phyloP scores from a whole-genome alignment of 1,140 invertebrate species.

The Ostrea denselamellosa region DNA sequence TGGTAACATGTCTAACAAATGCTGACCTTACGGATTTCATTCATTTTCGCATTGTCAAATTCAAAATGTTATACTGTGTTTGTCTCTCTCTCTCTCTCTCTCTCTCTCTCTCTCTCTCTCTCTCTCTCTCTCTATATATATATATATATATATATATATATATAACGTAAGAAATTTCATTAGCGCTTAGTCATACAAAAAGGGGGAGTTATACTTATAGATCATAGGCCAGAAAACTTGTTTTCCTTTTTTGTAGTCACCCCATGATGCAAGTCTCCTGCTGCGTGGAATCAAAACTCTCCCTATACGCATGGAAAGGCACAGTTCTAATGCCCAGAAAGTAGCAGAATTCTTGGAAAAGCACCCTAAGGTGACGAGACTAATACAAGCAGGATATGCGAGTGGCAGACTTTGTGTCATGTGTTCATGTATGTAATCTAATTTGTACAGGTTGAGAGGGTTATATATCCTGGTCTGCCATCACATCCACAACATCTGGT shows the following conservation, averaged over 20 bases:
- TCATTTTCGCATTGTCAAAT: too few species aligned
- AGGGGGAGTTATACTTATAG: too few species aligned
- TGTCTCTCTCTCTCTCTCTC: too few species aligned
- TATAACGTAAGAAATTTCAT: too few species aligned
- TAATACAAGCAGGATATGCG: neutral
- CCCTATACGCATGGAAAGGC: constrained; percentile 78
- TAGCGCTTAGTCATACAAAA: too few species aligned
- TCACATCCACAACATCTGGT: constrained; percentile 94
- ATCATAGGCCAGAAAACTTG: too few species aligned
- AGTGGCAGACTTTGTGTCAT: neutral
- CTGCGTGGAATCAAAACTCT: constrained; percentile 76
- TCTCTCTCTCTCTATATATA: too few species aligned
- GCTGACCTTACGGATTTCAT: too few species aligned
- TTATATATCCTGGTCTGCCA: constrained; percentile 83
- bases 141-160: too few species aligned
- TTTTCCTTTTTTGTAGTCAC: constrained; percentile 62
- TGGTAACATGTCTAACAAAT: constrained; percentile 48
- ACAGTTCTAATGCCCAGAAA: constrained; percentile 86
- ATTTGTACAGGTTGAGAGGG: constrained; percentile 61
- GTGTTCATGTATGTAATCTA: neutral
- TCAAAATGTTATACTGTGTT: too few species aligned
- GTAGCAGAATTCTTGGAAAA: constrained; percentile 89
- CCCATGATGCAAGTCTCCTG: constrained; percentile 76
- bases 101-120: too few species aligned
- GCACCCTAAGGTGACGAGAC: constrained; percentile 85